Conservation (phyloP, 2,888 invertebrate species). For the Pelosia muscerda region DNA sequence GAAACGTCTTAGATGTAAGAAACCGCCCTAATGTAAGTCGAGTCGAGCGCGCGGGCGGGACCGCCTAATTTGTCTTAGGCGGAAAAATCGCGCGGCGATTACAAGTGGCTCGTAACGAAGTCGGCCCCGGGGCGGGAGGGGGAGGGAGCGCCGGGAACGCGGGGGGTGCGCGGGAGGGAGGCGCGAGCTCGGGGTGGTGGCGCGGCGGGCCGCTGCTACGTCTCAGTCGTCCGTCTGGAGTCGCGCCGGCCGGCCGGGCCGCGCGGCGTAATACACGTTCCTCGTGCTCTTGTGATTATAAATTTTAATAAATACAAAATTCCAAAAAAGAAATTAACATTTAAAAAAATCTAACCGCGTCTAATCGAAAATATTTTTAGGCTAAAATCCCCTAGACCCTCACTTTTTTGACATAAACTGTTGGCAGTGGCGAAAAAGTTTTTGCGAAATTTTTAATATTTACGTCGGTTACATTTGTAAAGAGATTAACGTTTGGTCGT, state of each 20-base stretch:
- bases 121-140: constrained; percentile 70
- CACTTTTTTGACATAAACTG: constrained; percentile 78
- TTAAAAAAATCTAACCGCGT: constrained; percentile 71
- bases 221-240: constrained; percentile 87
- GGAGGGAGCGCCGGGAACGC: constrained; percentile 46
- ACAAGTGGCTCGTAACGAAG: constrained; percentile 87
- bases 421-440: constrained; percentile 77
- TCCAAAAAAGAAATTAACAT: constrained; percentile 60
- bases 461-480: constrained; percentile 84
- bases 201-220: constrained; percentile 70
- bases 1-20: constrained; percentile 72
- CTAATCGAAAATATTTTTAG: constrained; percentile 84
- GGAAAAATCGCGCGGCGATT: constrained; percentile 86
- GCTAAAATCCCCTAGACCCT: constrained; percentile 76
- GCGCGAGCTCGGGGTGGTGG: constrained; percentile 60
- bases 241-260: constrained; percentile 86
- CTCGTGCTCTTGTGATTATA: constrained; percentile 87
- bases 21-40: constrained; percentile 76
- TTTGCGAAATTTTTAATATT: constrained; percentile 85
- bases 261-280: constrained; percentile 86
- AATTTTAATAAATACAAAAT: constrained; percentile 79
- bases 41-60: constrained; percentile 69
- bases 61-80: constrained; percentile 87
- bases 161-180: constrained; percentile 45
- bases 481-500: constrained; percentile 83